Conservation (phyloP, 2,113 vertebrate species). For the Dolichallabes microphthalmus region DNA sequence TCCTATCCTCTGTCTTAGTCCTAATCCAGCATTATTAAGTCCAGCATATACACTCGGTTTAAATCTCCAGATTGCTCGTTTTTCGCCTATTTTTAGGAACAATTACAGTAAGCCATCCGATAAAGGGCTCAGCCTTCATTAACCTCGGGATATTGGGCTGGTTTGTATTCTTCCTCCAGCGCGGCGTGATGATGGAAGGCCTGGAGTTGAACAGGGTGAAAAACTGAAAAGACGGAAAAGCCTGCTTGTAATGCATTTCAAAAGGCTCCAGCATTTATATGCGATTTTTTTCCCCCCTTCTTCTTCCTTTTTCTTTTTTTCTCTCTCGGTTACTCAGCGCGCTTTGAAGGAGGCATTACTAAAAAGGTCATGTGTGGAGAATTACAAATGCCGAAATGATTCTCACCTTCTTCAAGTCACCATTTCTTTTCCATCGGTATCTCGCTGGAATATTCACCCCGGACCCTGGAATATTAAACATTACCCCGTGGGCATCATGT, state of each 20-base stretch:
- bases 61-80: background rate
- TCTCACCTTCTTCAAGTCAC: constrained; percentile 2
- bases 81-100: constrained; percentile 24
- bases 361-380: constrained; percentile 37
- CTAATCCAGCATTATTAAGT: background rate
- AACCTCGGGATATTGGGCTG: constrained; percentile 29
- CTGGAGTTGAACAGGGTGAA: constrained; percentile 9
- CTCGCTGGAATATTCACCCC: constrained; percentile 23
- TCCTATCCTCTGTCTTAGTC: background rate
- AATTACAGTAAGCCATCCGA: constrained; percentile 19
- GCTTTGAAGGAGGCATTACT: constrained; percentile 42
- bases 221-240: constrained; percentile 4
- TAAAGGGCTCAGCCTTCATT: constrained; percentile 39
- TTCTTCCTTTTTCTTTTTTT: background rate
- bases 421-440: constrained; percentile 16
- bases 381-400: constrained; percentile 38
- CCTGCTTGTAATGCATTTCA: constrained; percentile 32
- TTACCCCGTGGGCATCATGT: background rate
- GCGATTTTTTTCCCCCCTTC: background rate
- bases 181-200: constrained; percentile 14
- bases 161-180: constrained; percentile 36
- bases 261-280: constrained; percentile 38
- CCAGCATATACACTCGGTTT: background rate
- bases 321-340: constrained; percentile 4
- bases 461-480: constrained; percentile 26